phyloP scores from a whole-genome alignment of 1,140 invertebrate species.

The Ostrea edulis region DNA sequence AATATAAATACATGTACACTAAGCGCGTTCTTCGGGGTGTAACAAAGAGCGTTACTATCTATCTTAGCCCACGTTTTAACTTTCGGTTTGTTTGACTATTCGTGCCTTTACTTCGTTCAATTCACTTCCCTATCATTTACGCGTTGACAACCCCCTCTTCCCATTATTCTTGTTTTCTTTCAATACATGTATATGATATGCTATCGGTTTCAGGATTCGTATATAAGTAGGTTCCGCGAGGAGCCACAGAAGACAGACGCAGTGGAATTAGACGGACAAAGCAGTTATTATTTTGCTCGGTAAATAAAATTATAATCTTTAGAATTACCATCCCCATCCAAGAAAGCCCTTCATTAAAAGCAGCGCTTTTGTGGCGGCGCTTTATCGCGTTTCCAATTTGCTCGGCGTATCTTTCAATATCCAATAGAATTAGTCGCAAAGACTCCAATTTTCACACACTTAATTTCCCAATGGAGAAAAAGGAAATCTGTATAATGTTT shows the following conservation, averaged over 20 bases:
- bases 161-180: too few species aligned
- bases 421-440: background rate
- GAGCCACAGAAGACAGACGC: background rate
- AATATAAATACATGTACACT: too few species aligned
- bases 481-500: background rate
- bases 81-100: too few species aligned
- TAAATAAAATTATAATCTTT: background rate
- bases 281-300: background rate
- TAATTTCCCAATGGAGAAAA: conserved; percentile 10
- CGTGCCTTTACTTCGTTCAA: too few species aligned
- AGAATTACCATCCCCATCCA: background rate
- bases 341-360: background rate
- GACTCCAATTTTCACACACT: background rate
- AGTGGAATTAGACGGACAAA: background rate
- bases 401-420: background rate
- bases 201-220: background rate
- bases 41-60: too few species aligned
- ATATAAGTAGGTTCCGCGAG: background rate
- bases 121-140: too few species aligned
- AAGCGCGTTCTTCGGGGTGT: too few species aligned
- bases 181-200: background rate
- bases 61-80: too few species aligned
- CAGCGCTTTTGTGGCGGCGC: background rate
- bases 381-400: conserved; percentile 2
- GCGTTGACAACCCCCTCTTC: too few species aligned